Evolutionary conservation across 2,888 invertebrate species (phyloP).

Genomic region (Tetragonisca angustula): DNA sequence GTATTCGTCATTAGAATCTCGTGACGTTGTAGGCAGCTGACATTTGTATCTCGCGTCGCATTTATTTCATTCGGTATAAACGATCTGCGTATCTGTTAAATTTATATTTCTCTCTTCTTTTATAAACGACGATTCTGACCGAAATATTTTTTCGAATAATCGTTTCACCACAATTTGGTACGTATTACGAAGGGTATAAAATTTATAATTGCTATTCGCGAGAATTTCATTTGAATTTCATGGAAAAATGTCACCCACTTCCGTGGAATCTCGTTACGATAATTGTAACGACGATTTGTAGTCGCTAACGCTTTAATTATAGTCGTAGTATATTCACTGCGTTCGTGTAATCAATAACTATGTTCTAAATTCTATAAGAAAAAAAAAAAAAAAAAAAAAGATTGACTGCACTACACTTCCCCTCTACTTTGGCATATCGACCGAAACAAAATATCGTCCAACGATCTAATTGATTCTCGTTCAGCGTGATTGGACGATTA

Average conservation of each 20-base stretch:
- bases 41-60: neutral
- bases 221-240: conserved; percentile 15
- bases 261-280: neutral
- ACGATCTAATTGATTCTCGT: conserved; percentile 26
- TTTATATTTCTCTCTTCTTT: neutral
- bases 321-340: conserved; percentile 7
- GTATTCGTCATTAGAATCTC: neutral
- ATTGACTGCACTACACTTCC: conserved; percentile 51
- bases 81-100: neutral
- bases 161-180: neutral
- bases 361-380: conserved; percentile 28
- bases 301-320: conserved; percentile 9
- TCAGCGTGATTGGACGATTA: neutral
- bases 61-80: conserved; percentile 18
- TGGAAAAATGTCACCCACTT: neutral
- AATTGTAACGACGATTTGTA: neutral
- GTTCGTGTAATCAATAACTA: conserved; percentile 34
- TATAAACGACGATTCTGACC: neutral
- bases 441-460: conserved; percentile 44
- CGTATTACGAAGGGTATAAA: conserved; percentile 1
- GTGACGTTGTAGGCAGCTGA: neutral
- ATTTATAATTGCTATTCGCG: neutral
- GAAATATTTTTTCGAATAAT: neutral
- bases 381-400: conserved; percentile 8
- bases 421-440: conserved; percentile 57